Evolutionary conservation across 2,113 vertebrate genomes (phyloP).

Genomic region (Bettongia penicillata): DNA sequence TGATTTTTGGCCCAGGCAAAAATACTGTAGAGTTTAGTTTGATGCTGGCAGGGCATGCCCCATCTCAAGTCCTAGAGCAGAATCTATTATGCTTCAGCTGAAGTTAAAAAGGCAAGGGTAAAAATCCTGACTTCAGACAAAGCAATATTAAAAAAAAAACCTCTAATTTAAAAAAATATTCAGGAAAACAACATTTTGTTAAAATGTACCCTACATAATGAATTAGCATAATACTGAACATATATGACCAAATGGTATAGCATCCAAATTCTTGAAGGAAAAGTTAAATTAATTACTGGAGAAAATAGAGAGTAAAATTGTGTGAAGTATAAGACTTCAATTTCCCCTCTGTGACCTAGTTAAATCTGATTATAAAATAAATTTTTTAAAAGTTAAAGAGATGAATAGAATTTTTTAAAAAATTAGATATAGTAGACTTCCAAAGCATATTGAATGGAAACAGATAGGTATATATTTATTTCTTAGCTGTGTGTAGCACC

Average conservation of each 20-base stretch:
- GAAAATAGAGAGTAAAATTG: too few relatives aligned
- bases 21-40: too few relatives aligned
- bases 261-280: not conserved
- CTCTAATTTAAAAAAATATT: not conserved
- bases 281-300: not conserved
- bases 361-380: not conserved
- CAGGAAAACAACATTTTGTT: not conserved
- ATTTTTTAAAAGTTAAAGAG: not conserved
- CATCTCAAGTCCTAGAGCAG: not conserved
- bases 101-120: not conserved
- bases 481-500: too few relatives aligned
- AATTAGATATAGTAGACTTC: not conserved
- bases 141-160: not conserved
- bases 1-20: too few relatives aligned
- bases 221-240: not conserved
- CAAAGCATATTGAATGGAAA: too few relatives aligned
- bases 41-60: too few relatives aligned
- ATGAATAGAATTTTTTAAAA: not conserved
- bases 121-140: not conserved
- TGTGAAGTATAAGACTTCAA: too few relatives aligned
- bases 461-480: too few relatives aligned
- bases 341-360: too few relatives aligned
- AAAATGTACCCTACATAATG: not conserved
- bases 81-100: not conserved
- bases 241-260: not conserved